Evolutionary conservation across 2,797 vertebrate species (phyloP).

Genomic region (Champsocephalus gunnari): DNA sequence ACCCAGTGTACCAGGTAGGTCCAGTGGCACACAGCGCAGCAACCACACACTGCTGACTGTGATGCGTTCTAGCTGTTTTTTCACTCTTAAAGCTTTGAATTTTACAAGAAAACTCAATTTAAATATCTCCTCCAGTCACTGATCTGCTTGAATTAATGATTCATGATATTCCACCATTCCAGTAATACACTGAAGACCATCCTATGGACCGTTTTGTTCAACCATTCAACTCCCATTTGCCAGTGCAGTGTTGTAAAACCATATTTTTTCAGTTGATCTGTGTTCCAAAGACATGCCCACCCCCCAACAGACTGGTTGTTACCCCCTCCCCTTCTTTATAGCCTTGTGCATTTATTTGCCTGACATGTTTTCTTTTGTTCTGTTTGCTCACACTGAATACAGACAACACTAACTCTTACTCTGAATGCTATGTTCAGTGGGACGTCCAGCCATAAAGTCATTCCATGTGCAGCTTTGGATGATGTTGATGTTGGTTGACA

Average conservation of each 20-base stretch:
- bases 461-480: conserved; percentile 71
- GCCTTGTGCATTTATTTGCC: conserved; percentile 76
- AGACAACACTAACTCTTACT: conserved; percentile 87
- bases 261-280: conserved; percentile 83
- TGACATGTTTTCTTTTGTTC: conserved; percentile 66
- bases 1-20: conserved; percentile 99
- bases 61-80: conserved; percentile 59
- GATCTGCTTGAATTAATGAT: conserved; percentile 80
- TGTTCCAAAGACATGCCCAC: conserved; percentile 71
- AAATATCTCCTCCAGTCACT: conserved; percentile 65
- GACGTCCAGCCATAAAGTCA: conserved; percentile 63
- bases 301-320: conserved; percentile 62
- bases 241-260: conserved; percentile 82
- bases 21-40: conserved; percentile 32
- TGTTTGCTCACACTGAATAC: conserved; percentile 87
- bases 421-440: conserved; percentile 76
- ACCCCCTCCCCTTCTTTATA: conserved; percentile 47
- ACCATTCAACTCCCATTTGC: conserved; percentile 83
- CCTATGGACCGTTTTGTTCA: conserved; percentile 80
- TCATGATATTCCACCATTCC: conserved; percentile 80
- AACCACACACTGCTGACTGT: conserved; percentile 31
- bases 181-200: conserved; percentile 78
- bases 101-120: conserved; percentile 28
- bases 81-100: conserved; percentile 49
- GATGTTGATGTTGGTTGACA: conserved; percentile 77